Evolutionary conservation across 1,140 invertebrate species (phyloP), one percentile per base, ranked within the genome.

Genomic region (Halesus radiatus): DNA sequence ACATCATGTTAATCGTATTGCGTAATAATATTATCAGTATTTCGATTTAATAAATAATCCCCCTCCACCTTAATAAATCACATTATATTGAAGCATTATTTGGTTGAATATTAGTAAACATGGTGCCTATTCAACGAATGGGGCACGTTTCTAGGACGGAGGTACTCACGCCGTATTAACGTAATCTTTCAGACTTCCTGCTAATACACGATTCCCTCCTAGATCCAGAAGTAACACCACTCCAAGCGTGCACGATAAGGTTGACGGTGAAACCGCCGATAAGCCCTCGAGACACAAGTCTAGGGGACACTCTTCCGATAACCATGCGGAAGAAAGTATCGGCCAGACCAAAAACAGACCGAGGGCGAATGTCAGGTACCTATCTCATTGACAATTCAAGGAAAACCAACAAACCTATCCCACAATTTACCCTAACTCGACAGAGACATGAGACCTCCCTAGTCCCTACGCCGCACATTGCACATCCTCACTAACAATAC

Each of bases 151-250:
- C 16, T 37, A 70, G 32, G 37, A 50, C 45, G 66, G 32, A 70
- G 29, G 53, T 18, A 74, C 20, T 74, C 18, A 74, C 70, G 70
- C 13, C 22, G 26, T 54, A 54, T 74, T 74, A 74, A 53, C 70
- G 70, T 74, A 74, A 76, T 73, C 84, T 89, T 77, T 87, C 89
- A 92, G 95, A 82, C 87, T 96, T 73, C 95, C 95, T 4, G 91
- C 92, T 10, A 95, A 94, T 84, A 95, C 95, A 15, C 92, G 95
- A 82, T 96, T 95, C 85, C 94, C 94, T 80, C 93, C 94, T 15
- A 92, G 93, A 86, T 92, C 91, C 80, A 89, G 93, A 68, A 92
- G 92, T 85, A 91, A 86, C 85, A 90, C 85, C 82, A 89, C 79
- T 56, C 86, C 85, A 50, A 79, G 83, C 66, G 81, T 37, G 29